Evolutionary conservation across 2,888 invertebrate genomes (phyloP), one percentile per base, ranked within the genome.

Genomic region (Nasonia oneida): DNA sequence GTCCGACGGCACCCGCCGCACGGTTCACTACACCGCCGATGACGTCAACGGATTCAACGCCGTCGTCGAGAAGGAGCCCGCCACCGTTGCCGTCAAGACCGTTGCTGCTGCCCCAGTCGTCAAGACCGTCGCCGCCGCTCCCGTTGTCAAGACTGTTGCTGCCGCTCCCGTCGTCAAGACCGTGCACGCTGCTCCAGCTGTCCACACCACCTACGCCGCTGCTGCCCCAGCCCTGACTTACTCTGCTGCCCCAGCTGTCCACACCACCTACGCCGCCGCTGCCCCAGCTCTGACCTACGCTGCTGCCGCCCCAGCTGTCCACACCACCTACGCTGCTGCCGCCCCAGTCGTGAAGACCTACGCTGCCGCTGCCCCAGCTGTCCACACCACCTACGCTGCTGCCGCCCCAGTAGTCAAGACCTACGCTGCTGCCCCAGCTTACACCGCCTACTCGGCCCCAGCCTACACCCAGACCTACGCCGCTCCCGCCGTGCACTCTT

Each of bases 1-100:
- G 86, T 90, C 94, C 15, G 94, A 94, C 85, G 94, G 94, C 73
- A 93, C 94, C 75, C 91, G 88, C 67, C 90, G 93, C 80, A 91
- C 87, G 47, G 93, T 93, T 74, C 91, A 93, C 87, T 93, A 93
- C 88, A 91, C 91, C 84, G 92, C 93, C 12, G 93, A 93, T 81
- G 81, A 91, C 1, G 88, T 89, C 83, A 92, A 91, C 86, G 93
- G 93, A 86, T 93, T 93, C 90, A 93, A 93, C 89, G 93, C 93
- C 6, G 90, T 93, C 4, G 92, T 93, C 14, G 91, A 89, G 87
- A 93, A 92, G 50, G 91, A 92, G n/a, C 82, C 79, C 42, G 80
- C 85, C 64, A 14, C 70, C 37, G 76, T 79, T 12, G 85, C 37
- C 10, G 74, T 76, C 29, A 75, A 81, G 61, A n/a, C 86, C 29